Conservation (phyloP, 2,797 vertebrate genomes). For the Holocentrus rufus region DNA sequence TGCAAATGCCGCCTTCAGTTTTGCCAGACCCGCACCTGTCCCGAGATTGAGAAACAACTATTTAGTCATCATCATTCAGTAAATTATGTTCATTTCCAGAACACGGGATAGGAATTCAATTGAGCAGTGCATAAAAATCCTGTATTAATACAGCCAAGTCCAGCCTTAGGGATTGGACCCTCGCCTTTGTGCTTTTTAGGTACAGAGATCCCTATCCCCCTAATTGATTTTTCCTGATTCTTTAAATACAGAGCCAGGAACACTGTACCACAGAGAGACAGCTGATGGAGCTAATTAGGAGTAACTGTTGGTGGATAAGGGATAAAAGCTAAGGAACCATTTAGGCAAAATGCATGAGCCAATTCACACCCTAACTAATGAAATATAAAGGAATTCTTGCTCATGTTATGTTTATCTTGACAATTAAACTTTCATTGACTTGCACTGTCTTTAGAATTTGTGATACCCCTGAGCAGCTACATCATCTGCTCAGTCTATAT, state of each 20-base stretch:
- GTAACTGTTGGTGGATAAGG: slow-evolving; percentile 67
- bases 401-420: slow-evolving; percentile 46
- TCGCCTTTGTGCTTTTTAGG: slow-evolving; percentile 52
- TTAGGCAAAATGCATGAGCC: slow-evolving; percentile 48
- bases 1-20: slow-evolving; percentile 21
- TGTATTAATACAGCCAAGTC: slow-evolving; percentile 37
- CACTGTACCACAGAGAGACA: slow-evolving; percentile 38
- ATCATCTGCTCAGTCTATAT: slow-evolving; percentile 21
- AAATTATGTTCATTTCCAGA: slow-evolving; percentile 42
- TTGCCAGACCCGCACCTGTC: slow-evolving; percentile 11
- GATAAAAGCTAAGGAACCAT: slow-evolving; percentile 58
- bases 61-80: slow-evolving; percentile 41
- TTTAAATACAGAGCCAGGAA: slow-evolving; percentile 55
- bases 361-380: slow-evolving; percentile 38
- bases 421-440: slow-evolving; percentile 41
- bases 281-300: slow-evolving; percentile 68
- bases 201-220: slow-evolving; percentile 54
- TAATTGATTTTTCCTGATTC: slow-evolving; percentile 63
- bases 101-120: slow-evolving; percentile 28
- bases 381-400: slow-evolving; percentile 24
- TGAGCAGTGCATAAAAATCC: slow-evolving; percentile 25
- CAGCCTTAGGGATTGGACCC: slow-evolving; percentile 45
- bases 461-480: slow-evolving; percentile 21
- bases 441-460: slow-evolving; percentile 33
- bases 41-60: slow-evolving; percentile 27